phyloP scores from a whole-genome alignment of 2,797 vertebrate species.

The Aplochiton taeniatus region DNA sequence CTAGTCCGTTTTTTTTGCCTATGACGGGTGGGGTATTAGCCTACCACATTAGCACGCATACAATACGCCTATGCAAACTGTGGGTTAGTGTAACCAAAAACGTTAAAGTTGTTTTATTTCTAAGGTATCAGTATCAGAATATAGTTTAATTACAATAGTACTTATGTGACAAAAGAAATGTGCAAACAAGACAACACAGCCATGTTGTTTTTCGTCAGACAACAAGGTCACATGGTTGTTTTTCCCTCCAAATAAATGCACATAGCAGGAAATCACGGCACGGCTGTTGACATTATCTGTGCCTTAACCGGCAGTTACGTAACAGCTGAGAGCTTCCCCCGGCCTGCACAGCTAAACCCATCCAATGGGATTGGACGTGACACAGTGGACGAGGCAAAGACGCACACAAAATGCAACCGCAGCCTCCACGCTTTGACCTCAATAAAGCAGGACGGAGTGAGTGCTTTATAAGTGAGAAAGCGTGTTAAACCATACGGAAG shows the following conservation, averaged over 20 bases:
- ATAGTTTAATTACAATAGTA: too few relatives aligned
- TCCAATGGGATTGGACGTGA: constrained; percentile 34
- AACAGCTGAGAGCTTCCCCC: constrained; percentile 41
- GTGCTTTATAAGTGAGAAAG: background rate
- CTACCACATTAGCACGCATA: too few relatives aligned
- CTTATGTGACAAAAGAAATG: too few relatives aligned
- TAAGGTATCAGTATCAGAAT: too few relatives aligned
- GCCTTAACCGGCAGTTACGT: constrained; percentile 44
- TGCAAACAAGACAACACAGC: too few relatives aligned
- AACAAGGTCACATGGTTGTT: background rate
- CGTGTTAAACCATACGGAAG: constrained; percentile 2
- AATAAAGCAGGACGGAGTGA: constrained; percentile 32
- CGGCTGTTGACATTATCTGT: constrained; percentile 31
- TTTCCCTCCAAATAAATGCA: constrained; percentile 33
- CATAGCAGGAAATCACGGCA: background rate
- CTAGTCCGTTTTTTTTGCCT: too few relatives aligned
- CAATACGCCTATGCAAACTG: too few relatives aligned
- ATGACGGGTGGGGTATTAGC: too few relatives aligned
- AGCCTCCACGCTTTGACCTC: constrained; percentile 42
- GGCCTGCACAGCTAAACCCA: constrained; percentile 43
- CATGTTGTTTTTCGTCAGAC: too few relatives aligned
- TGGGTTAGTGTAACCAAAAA: too few relatives aligned
- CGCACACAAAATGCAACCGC: constrained; percentile 15
- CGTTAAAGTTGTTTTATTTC: too few relatives aligned
- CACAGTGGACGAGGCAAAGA: constrained; percentile 20